Evolutionary conservation across 2,888 invertebrate genomes (phyloP).

Genomic region (Piscicola geometra): DNA sequence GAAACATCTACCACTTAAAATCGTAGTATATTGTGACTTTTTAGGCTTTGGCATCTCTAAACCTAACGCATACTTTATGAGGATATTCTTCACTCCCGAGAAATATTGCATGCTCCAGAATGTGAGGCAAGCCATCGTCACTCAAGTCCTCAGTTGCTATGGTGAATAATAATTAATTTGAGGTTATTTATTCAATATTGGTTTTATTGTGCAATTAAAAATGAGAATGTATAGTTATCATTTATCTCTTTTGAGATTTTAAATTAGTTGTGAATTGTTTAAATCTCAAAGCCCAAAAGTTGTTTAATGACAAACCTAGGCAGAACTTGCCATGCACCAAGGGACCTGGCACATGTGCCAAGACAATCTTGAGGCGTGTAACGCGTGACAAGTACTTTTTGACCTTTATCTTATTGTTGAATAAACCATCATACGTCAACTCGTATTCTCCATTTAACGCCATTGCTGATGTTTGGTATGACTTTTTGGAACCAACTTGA

Average conservation of each 20-base stretch:
- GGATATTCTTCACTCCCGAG: conserved; percentile 83
- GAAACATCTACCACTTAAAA: no score
- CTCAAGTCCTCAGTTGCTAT: conserved; percentile 83
- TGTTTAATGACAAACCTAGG: conserved; percentile 64
- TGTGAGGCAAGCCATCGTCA: conserved; percentile 87
- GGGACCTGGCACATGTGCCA: conserved; percentile 84
- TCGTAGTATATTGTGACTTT: no score
- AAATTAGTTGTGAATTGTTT: no score
- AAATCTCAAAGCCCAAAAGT: background rate
- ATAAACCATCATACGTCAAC: conserved; percentile 47
- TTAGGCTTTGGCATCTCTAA: no score
- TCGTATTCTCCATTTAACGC: conserved; percentile 38
- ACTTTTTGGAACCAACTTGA: no score
- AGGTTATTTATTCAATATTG: background rate
- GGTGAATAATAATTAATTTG: conserved; percentile 23
- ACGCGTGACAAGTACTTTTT: conserved; percentile 72
- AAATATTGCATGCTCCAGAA: conserved; percentile 84
- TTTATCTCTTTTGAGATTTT: background rate
- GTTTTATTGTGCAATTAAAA: no score
- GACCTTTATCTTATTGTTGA: conserved; percentile 65
- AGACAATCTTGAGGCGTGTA: conserved; percentile 75
- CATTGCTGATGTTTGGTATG: conserved; percentile 2
- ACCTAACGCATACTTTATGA: conserved; percentile 63
- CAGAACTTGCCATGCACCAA: conserved; percentile 81
- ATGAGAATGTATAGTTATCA: background rate